phyloP scores from a whole-genome alignment of 1,140 invertebrate species.

The Conus ventricosus region DNA sequence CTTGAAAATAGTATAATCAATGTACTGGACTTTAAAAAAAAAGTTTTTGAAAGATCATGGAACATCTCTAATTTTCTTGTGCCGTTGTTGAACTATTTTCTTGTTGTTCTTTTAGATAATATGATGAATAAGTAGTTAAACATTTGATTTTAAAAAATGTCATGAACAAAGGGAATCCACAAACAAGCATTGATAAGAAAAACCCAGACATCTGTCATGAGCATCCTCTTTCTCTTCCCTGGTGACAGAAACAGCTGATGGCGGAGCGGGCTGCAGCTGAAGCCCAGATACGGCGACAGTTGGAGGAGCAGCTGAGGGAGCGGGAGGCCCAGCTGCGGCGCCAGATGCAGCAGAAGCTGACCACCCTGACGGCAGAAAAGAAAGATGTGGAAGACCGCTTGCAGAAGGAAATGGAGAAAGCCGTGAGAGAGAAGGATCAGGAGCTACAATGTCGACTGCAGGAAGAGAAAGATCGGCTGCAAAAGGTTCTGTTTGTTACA shows the following conservation, averaged over 20 bases:
- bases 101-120: too few species aligned
- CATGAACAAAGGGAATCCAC: too few species aligned
- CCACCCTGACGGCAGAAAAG: constrained; percentile 41
- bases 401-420: constrained; percentile 61
- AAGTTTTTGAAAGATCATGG: too few species aligned
- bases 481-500: constrained; percentile 46
- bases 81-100: too few species aligned
- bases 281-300: constrained; percentile 58
- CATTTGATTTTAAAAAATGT: too few species aligned
- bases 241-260: constrained; percentile 53
- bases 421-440: constrained; percentile 67
- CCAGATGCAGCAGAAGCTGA: constrained; percentile 50
- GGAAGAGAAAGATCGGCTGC: constrained; percentile 59
- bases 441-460: constrained; percentile 60
- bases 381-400: constrained; percentile 58
- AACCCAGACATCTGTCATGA: too few species aligned
- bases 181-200: too few species aligned
- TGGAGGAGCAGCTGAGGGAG: constrained; percentile 59
- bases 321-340: constrained; percentile 53
- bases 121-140: too few species aligned
- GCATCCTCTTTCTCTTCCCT: too few species aligned
- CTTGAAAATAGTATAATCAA: too few species aligned
- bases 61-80: too few species aligned
- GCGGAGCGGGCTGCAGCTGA: constrained; percentile 53
- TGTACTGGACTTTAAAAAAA: too few species aligned